These are phyloP conservation scores for Frankliniella intonsa DNA, from an alignment of 2,888 invertebrate species.

Conservation along the genomic window DNA sequence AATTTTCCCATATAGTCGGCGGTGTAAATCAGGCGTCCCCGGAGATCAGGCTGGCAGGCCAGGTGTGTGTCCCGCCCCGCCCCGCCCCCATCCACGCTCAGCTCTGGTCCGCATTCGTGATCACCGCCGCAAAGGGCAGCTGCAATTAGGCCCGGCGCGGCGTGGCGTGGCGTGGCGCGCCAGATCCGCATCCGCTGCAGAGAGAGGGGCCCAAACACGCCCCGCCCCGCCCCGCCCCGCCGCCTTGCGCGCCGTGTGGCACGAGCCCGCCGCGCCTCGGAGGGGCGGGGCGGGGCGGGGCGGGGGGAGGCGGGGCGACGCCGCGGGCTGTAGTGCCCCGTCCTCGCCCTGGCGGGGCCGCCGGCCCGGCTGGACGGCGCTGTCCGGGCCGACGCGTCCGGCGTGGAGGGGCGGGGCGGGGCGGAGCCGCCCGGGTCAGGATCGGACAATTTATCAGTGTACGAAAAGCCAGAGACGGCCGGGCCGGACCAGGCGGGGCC, in stretches of 20 bases:
- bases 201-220: neutral
- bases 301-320: neutral
- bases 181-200: neutral
- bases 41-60: too few relatives aligned
- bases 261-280: neutral
- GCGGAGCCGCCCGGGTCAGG: neutral
- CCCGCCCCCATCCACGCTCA: too few relatives aligned
- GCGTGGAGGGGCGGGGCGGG: neutral
- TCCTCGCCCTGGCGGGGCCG: too few relatives aligned
- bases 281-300: neutral
- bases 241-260: neutral
- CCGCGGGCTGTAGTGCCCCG: too few relatives aligned
- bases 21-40: too few relatives aligned
- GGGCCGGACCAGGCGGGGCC: neutral
- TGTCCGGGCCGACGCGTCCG: neutral
- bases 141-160: neutral
- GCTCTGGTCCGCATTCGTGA: too few relatives aligned
- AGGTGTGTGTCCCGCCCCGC: too few relatives aligned
- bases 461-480: neutral
- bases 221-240: neutral
- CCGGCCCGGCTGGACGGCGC: too few relatives aligned
- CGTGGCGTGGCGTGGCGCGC: too few relatives aligned
- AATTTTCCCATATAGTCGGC: too few relatives aligned
- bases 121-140: neutral
- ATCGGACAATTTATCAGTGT: constrained; percentile 14